phyloP scores from a whole-genome alignment of 2,113 vertebrate species.

The Spilogale gracilis region DNA sequence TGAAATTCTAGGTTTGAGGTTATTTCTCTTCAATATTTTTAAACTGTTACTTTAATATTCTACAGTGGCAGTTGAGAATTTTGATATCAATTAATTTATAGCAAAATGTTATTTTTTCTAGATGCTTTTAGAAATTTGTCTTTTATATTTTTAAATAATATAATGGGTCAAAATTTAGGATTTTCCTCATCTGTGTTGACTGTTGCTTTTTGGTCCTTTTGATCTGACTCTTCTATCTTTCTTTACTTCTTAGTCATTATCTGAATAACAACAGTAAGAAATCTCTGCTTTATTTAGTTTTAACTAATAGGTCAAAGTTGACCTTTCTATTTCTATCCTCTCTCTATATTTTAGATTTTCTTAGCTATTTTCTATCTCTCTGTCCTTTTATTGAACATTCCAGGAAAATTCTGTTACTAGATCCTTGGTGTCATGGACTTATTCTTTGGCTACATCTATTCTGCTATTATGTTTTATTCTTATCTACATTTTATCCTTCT shows the following conservation, averaged over 20 bases:
- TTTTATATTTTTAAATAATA: conserved; percentile 15
- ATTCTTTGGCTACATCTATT: neutral
- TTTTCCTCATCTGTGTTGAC: neutral
- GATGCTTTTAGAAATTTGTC: neutral
- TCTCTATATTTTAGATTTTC: neutral
- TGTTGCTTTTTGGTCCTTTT: neutral
- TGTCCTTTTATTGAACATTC: neutral
- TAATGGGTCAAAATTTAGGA: neutral
- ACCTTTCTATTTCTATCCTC: neutral
- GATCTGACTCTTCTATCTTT: neutral
- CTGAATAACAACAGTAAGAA: neutral
- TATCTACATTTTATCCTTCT: neutral
- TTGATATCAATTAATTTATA: neutral
- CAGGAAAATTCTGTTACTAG: neutral
- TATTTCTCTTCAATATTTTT: neutral
- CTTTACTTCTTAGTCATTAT: neutral
- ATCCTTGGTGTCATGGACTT: neutral
- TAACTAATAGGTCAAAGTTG: conserved; percentile 11
- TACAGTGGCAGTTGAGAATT: neutral
- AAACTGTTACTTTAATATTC: conserved; percentile 4
- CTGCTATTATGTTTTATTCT: neutral
- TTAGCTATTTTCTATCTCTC: neutral
- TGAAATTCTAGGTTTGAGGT: neutral
- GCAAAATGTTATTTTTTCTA: neutral
- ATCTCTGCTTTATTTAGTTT: neutral